Base-by-base conservation (phyloP, 2,797 vertebrate species). In the Etheostoma perlongum region DNA sequence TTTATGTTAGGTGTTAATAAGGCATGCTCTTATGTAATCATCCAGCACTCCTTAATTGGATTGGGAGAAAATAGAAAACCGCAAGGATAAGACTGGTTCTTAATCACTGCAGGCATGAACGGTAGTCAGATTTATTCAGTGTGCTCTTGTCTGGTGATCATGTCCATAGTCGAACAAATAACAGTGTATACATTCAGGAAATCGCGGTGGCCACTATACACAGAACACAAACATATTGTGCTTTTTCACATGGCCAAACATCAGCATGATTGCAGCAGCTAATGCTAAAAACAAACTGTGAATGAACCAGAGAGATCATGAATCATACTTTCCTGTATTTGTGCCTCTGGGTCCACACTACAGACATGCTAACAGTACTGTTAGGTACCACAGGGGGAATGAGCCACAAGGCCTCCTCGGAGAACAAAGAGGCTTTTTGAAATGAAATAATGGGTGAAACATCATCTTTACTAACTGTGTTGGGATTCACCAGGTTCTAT, bases 41-140 rank as follows among this genome's bases (percentile, higher is more conserved):
- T 73, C 40, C 55, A 53, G 87, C 68, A 21, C 55, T 55, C 23
- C 72, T 83, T 92, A 91, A 94, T 89, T 86, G 90, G 90, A 91
- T 93, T 80, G 58, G 76, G 69, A 86, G 72, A 69, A 93, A 93
- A 91, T 89, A 90, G 90, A 85, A 65, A 82, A 66, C 18, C 36
- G 10, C 33, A 44, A 55, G n/a, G 59, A 74, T 40, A 74, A 15
- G 51, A 65, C 63, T 52, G 23, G 15, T 0, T 64, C 47, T 69
- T 62, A 76, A 62, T 76, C 69, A 42, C 65, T 27, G 9, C n/a
- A 48, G 59, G 30, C 27, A 7, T 66, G 54, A 73, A 48, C 60
- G 12, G 13, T 21, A 5, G 30, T 55, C 27, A 15, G 11, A 18
- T 30, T 12, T 8, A 69, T 52, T 62, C 27, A 49, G 12, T 33